Percentiles rank a stretch among this genome's conserved stretches.
Conservation (phyloP, 2,797 vertebrate species). For the Sebastes kiyomatsui region DNA sequence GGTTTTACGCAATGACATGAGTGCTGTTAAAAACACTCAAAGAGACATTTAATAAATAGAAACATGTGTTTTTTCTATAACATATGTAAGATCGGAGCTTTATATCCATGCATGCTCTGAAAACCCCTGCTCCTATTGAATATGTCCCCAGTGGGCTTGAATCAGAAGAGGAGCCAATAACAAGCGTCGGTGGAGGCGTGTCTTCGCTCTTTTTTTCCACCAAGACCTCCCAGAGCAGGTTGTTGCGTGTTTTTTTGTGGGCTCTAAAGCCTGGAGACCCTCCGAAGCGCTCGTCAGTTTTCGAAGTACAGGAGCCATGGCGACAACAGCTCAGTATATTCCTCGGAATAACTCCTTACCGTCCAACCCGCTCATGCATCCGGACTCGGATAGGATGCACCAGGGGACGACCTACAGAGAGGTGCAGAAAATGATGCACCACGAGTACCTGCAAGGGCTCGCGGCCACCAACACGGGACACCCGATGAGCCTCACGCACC, state of each 20-base stretch:
- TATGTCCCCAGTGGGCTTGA: constrained; percentile 76
- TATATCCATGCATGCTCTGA: constrained; percentile 57
- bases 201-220: constrained; percentile 71
- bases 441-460: constrained; percentile 95
- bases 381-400: constrained; percentile 94
- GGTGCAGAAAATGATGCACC: constrained; percentile 99
- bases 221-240: constrained; percentile 86
- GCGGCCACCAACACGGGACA: constrained; percentile 94
- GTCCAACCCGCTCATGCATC: constrained; percentile 94
- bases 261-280: constrained; percentile 93
- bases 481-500: constrained; percentile 94
- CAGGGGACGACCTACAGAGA: constrained; percentile 97
- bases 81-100: constrained; percentile 64
- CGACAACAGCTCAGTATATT: constrained; percentile 96
- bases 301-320: constrained; percentile 90
- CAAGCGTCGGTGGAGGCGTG: constrained; percentile 84
- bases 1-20: constrained; percentile 3
- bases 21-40: constrained; percentile 55
- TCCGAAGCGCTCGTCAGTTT: constrained; percentile 87
- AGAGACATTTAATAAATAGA: constrained; percentile 70
- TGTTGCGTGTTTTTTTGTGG: constrained; percentile 78
- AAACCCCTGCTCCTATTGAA: constrained; percentile 73
- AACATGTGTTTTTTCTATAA: constrained; percentile 69
- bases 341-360: constrained; percentile 92
- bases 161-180: constrained; percentile 88